A percentile compares a stretch with the other conserved stretches of the same genome.
Evolutionary conservation across 1,140 invertebrate species (phyloP).

Genomic region (Trachymyrmex cornetzi): DNA sequence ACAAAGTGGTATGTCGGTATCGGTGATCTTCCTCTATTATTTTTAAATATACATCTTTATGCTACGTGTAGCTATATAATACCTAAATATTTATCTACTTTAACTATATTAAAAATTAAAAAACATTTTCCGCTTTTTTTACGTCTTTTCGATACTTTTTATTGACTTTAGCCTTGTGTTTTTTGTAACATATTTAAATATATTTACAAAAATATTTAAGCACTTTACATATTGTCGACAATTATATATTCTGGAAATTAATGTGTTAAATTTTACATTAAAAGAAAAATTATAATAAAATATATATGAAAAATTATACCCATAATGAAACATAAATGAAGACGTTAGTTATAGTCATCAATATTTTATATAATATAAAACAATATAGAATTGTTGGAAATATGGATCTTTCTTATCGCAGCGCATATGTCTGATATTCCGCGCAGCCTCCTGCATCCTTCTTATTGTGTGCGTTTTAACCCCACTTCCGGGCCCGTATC

Average conservation of each 20-base stretch:
- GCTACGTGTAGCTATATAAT: neutral
- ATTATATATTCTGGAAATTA: neutral
- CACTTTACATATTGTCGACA: neutral
- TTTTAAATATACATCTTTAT: conserved; percentile 12
- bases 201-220: neutral
- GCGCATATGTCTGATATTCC: conserved; percentile 36
- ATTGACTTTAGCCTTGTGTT: neutral
- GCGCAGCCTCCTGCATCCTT: conserved; percentile 51
- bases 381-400: neutral
- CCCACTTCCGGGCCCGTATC: conserved; percentile 54
- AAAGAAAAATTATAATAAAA: neutral
- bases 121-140: neutral
- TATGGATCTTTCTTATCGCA: conserved; percentile 30
- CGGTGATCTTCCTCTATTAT: too few species aligned
- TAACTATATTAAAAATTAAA: neutral
- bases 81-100: neutral
- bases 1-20: too few species aligned
- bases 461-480: conserved; percentile 54
- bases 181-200: neutral
- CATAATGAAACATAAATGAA: neutral
- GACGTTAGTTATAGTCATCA: neutral
- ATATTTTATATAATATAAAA: neutral
- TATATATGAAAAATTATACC: neutral
- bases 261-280: neutral
- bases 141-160: neutral